A percentile compares a stretch with the other conserved stretches of the same genome.
phyloP scores from a whole-genome alignment of 1,140 invertebrate genomes.

The Calosoma granatense region DNA sequence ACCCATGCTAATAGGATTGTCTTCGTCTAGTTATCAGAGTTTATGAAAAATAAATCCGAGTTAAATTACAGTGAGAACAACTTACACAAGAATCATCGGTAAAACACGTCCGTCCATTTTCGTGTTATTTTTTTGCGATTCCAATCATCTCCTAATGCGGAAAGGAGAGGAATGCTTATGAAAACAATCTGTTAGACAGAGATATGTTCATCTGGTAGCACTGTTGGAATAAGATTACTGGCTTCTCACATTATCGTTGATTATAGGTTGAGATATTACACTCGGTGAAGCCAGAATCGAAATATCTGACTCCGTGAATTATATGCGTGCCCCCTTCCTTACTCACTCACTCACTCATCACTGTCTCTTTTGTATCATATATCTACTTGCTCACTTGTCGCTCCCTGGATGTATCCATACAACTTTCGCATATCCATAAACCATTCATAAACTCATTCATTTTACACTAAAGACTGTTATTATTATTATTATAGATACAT shows the following conservation, averaged over 20 bases:
- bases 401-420: no score
- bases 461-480: no score
- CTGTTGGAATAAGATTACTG: slow-evolving; percentile 1
- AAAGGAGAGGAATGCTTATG: background rate
- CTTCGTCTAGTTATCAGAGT: background rate
- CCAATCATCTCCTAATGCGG: slow-evolving; percentile 3
- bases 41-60: background rate
- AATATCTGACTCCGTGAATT: no score
- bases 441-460: no score
- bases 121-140: slow-evolving; percentile 5
- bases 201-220: background rate
- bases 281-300: background rate
- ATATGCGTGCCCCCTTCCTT: no score
- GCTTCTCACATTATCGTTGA: slow-evolving; percentile 6
- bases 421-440: no score
- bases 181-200: background rate
- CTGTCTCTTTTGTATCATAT: background rate
- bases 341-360: background rate
- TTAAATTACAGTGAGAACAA: background rate
- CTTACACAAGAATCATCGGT: background rate
- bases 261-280: slow-evolving; percentile 5
- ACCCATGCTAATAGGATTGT: background rate
- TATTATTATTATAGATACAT: no score
- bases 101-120: slow-evolving; percentile 2
- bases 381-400: no score